Base-by-base conservation (phyloP, 2,113 vertebrate genomes). In the Rousettus leschenaultii region DNA sequence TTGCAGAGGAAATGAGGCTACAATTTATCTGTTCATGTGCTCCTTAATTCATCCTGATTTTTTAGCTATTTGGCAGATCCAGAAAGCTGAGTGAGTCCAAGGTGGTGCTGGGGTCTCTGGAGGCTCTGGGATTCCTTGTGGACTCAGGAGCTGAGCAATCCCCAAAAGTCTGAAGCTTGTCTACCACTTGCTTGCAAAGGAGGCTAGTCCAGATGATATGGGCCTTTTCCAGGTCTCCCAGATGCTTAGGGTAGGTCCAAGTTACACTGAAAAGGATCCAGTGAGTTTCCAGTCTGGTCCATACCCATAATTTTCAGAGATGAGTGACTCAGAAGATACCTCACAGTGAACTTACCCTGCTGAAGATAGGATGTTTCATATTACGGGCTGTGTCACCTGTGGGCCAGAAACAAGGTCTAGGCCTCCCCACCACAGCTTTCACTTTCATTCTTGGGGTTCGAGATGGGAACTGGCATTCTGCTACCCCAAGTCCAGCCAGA, bases 281-380 rank as follows among this genome's bases (percentile, higher is more conserved):
- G 40, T 0, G 5, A 91, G 35, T 94, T 97, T 66, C 45, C 86
- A 87, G 87, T 85, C 84, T 86, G 85, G 33, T 87, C 84, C 85
- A 92, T 94, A 97, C 85, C 94, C 95, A 1, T 55, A 70, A 66
- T 92, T 96, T 84, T 65, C 2, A 1, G 92, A 96, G 65, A 2
- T 15, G 16, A 84, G 86, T 95, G 96, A 97, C 84, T 96, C 94
- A 77, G 90, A 94, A 96, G 93, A 71, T 71, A 95, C 24, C n/a
- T 94, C 70, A 80, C n/a, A 5, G 22, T 38, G 83, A n/a, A 94
- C 53, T 84, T 26, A 68, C 4, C 59, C 66, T 19, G 4, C 74
- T 0, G 21, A 78, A 79, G 43, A 59, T 78, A 84, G 79, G 51
- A 30, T 71, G 57, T 96, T 90, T 78, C 73, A 71, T 14, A 11